Conservation (phyloP, 1,140 invertebrate genomes). For the Heliconius himera region DNA sequence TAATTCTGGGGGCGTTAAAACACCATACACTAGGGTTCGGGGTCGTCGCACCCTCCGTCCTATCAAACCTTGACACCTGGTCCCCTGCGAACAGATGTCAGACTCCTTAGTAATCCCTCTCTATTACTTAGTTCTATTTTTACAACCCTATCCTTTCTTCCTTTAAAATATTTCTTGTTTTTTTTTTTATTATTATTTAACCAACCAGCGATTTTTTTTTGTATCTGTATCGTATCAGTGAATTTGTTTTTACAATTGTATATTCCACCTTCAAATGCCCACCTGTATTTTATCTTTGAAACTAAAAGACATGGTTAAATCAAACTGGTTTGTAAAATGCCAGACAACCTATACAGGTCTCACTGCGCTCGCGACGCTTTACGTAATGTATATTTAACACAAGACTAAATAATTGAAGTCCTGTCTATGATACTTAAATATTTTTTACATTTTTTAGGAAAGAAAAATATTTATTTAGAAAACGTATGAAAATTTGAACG, state of each 20-base stretch:
- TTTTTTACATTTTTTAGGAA: background rate
- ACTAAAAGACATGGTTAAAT: conserved; percentile 47
- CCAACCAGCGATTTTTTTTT: background rate
- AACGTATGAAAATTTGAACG: no score
- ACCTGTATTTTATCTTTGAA: conserved; percentile 43
- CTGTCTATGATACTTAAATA: background rate
- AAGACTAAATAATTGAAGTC: conserved; percentile 11
- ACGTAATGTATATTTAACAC: conserved; percentile 48
- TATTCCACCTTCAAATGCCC: conserved; percentile 32
- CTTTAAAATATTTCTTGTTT: background rate
- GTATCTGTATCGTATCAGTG: background rate
- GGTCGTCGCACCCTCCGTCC: conserved; percentile 73
- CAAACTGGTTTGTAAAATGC: conserved; percentile 70
- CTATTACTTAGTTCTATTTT: conserved; percentile 41
- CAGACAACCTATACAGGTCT: conserved; percentile 52
- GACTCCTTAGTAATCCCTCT: conserved; percentile 56
- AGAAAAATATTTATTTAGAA: no score
- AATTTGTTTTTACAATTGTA: background rate
- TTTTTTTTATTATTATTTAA: background rate
- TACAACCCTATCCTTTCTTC: conserved; percentile 35
- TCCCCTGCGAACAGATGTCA: conserved; percentile 70
- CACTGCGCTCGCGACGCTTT: conserved; percentile 48
- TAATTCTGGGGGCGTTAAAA: conserved; percentile 38
- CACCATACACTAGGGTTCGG: conserved; percentile 51
- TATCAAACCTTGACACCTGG: conserved; percentile 71